Conservation (phyloP, 2,113 vertebrate species). For the Epinephelus lanceolatus region DNA sequence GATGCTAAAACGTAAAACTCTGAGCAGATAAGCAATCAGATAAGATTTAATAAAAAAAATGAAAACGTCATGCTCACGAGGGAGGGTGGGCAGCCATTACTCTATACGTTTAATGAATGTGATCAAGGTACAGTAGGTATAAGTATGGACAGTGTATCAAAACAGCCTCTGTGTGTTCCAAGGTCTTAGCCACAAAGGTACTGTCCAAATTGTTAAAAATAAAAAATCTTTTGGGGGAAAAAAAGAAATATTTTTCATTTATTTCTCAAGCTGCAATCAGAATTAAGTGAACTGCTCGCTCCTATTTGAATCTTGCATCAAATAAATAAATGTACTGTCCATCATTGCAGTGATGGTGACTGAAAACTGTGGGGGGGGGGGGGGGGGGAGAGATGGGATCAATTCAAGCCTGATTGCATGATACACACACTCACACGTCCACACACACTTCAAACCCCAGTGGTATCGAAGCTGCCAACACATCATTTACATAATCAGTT, state of each 20-base stretch:
- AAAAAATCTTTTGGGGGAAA: neutral
- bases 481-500: conserved; percentile 86
- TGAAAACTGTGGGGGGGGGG: conserved; percentile 8
- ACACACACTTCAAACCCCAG: conserved; percentile 73
- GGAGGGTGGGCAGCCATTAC: no score
- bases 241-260: neutral
- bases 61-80: no score
- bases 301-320: conserved; percentile 26
- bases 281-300: conserved; percentile 5
- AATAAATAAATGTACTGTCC: conserved; percentile 31
- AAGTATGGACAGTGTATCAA: no score
- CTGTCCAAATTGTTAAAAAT: neutral
- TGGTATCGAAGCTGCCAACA: conserved; percentile 76
- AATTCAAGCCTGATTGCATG: conserved; percentile 51
- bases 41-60: no score
- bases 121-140: no score
- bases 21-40: no score
- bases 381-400: conserved; percentile 50
- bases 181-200: neutral
- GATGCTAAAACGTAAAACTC: no score
- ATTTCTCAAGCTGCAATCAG: conserved; percentile 7
- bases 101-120: no score
- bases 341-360: conserved; percentile 17
- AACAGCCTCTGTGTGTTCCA: no score
- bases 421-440: conserved; percentile 35